A percentile compares a stretch with the other conserved stretches of the same genome.
These are phyloP conservation scores for Drosophila sucinea DNA, from an alignment of 1,140 invertebrate genomes.

Conservation along the genomic window DNA sequence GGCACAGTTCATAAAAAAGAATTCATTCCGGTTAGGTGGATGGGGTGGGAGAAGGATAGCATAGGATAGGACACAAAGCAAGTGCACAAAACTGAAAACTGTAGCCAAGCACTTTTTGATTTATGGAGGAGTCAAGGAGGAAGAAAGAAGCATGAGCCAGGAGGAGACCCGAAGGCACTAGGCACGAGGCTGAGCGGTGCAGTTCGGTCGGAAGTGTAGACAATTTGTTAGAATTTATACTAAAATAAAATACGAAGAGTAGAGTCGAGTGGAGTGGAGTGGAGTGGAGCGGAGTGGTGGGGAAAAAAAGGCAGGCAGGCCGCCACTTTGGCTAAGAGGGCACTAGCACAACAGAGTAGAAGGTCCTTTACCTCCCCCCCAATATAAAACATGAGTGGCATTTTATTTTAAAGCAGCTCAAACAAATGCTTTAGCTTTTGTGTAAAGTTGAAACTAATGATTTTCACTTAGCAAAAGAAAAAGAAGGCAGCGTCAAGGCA, in stretches of 20 bases:
- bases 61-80: slow-evolving; percentile 62
- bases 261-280: neutral
- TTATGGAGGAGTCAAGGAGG: slow-evolving; percentile 61
- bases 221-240: slow-evolving; percentile 81
- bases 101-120: slow-evolving; percentile 81
- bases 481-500: slow-evolving; percentile 1
- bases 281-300: neutral
- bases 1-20: slow-evolving; percentile 59
- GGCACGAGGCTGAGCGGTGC: slow-evolving; percentile 24
- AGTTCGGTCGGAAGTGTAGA: slow-evolving; percentile 73
- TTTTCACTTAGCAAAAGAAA: slow-evolving; percentile 62
- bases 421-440: slow-evolving; percentile 76
- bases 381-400: slow-evolving; percentile 74
- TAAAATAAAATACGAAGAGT: slow-evolving; percentile 36
- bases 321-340: slow-evolving; percentile 12
- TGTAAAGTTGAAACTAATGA: slow-evolving; percentile 74
- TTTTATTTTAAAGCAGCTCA: slow-evolving; percentile 76
- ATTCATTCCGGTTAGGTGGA: slow-evolving; percentile 6
- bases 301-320: neutral
- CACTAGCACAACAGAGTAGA: neutral
- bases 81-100: slow-evolving; percentile 78
- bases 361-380: neutral
- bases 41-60: slow-evolving; percentile 23
- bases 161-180: neutral
- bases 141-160: neutral